Evolutionary conservation across 2,113 vertebrate genomes (phyloP).

Genomic region (Alligator mississippiensis): DNA sequence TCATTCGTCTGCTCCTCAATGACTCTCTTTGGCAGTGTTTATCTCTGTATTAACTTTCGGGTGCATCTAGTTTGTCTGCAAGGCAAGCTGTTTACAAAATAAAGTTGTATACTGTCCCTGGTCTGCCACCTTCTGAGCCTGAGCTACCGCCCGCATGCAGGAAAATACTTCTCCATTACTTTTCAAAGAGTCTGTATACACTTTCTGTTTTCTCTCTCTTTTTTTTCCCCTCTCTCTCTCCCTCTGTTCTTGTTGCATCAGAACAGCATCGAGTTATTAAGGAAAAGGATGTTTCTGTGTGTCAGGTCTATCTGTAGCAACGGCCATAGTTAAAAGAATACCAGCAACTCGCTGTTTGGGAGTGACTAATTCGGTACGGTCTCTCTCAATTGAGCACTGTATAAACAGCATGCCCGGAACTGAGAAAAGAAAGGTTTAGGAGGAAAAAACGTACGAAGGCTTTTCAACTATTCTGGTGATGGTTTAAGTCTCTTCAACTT

Average conservation of each 20-base stretch:
- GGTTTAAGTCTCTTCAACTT: background rate
- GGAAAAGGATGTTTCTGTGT: rapidly evolving
- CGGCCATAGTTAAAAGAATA: background rate
- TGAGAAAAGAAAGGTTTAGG: background rate
- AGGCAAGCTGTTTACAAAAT: slow-evolving; percentile 27
- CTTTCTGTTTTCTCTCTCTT: background rate
- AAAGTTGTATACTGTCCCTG: slow-evolving; percentile 62
- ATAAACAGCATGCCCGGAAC: background rate
- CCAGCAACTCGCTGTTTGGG: background rate
- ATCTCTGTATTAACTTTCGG: background rate
- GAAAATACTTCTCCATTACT: background rate
- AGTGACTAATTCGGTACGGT: background rate
- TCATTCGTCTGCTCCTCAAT: background rate
- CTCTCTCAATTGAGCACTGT: background rate
- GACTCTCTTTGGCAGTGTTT: background rate
- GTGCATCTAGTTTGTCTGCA: slow-evolving; percentile 3
- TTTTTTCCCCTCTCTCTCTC: background rate
- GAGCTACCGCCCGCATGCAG: background rate
- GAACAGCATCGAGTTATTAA: background rate
- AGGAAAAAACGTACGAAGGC: background rate
- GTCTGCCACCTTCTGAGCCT: slow-evolving; percentile 40
- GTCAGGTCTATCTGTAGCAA: background rate
- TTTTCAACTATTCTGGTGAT: background rate
- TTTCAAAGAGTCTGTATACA: background rate
- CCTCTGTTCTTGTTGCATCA: background rate